Conservation (phyloP, 1,140 invertebrate species). For the Parasteatoda tepidariorum region DNA sequence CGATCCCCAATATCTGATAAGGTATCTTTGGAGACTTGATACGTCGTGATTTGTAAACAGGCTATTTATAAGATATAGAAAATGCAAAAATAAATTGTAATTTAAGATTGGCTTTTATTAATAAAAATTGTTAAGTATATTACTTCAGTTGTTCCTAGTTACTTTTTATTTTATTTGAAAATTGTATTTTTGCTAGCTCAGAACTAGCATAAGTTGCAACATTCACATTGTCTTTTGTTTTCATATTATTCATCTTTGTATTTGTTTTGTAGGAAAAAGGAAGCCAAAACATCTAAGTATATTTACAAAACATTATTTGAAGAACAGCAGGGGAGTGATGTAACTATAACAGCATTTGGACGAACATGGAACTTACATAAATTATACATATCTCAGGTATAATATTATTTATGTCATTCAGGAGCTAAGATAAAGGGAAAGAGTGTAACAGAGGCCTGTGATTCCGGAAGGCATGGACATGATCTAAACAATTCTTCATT, state of each 20-base stretch:
- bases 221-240: too few species aligned
- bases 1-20: too few species aligned
- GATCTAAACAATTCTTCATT: not conserved
- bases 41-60: too few species aligned
- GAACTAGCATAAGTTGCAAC: too few species aligned
- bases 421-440: not conserved
- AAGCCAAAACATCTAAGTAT: conserved; percentile 80
- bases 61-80: too few species aligned
- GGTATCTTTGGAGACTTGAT: too few species aligned
- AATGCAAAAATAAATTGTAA: not conserved
- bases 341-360: conserved; percentile 79
- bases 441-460: not conserved
- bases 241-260: not conserved
- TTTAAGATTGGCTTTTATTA: not conserved
- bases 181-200: not conserved
- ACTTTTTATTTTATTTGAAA: not conserved
- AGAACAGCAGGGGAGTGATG: conserved; percentile 81
- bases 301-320: conserved; percentile 83
- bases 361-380: conserved; percentile 83
- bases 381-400: conserved; percentile 80
- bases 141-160: not conserved
- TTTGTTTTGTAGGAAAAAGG: conserved; percentile 74
- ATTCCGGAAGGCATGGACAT: not conserved
- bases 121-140: not conserved
- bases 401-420: not conserved